Evolutionary conservation across 2,797 vertebrate species (phyloP).

Genomic region (Schizopygopsis malacanthus): DNA sequence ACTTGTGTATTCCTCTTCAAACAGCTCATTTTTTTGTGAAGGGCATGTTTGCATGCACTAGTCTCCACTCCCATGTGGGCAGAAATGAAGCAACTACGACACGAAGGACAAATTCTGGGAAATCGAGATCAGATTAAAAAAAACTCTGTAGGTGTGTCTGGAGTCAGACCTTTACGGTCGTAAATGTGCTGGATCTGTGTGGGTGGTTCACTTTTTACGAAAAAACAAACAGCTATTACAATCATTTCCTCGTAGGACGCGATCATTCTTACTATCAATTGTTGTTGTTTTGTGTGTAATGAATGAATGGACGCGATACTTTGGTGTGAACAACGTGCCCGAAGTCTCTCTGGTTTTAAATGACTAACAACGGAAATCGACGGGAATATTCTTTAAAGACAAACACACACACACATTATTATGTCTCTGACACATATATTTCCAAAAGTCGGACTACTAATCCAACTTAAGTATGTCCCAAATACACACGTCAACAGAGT

Average conservation of each 20-base stretch:
- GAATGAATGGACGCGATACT: neutral
- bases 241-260: neutral
- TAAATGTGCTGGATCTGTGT: neutral
- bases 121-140: too few relatives aligned
- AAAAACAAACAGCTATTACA: neutral
- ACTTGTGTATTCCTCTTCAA: neutral
- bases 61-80: too few relatives aligned
- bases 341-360: neutral
- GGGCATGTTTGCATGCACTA: neutral
- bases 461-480: neutral
- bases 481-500: too few relatives aligned
- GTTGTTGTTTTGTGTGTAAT: neutral
- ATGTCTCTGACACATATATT: neutral
- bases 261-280: neutral
- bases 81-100: neutral
- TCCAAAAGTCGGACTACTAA: neutral
- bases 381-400: neutral
- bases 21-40: neutral
- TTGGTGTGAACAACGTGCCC: neutral
- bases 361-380: neutral
- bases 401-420: neutral
- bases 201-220: neutral
- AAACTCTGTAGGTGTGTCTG: too few relatives aligned
- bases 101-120: too few relatives aligned
- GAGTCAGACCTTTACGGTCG: too few relatives aligned